A percentile compares a stretch with the other conserved stretches of the same genome.
Conservation (phyloP, 1,140 invertebrate species). For the Ips nitidus region DNA sequence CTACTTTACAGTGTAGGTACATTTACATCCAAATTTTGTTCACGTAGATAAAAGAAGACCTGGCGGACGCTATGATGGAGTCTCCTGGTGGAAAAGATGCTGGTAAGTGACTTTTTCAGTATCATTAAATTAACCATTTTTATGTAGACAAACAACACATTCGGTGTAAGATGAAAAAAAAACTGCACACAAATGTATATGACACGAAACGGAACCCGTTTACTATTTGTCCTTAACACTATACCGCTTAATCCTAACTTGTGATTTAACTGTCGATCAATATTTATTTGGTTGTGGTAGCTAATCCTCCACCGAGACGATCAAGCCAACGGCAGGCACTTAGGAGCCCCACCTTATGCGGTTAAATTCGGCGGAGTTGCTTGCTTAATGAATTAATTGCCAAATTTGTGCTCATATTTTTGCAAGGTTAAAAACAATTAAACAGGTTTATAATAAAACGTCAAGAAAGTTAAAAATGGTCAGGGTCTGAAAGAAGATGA, state of each 20-base stretch:
- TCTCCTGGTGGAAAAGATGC: constrained; percentile 64
- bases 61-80: constrained; percentile 94
- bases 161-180: no score
- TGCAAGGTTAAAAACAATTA: no score
- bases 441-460: no score
- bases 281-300: constrained; percentile 24
- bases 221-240: no score
- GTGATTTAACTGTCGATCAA: neutral
- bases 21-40: neutral
- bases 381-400: no score
- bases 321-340: constrained; percentile 39
- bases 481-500: no score
- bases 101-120: constrained; percentile 55
- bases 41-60: constrained; percentile 70
- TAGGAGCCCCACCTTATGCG: neutral
- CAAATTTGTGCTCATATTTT: no score
- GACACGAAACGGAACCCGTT: no score
- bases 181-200: no score
- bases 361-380: no score
- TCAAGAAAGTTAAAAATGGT: no score
- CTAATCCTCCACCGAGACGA: constrained; percentile 28
- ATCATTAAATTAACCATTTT: constrained; percentile 4
- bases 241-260: constrained; percentile 6
- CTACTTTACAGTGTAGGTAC: neutral
- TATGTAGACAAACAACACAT: no score